Base-by-base conservation (phyloP, 2,113 vertebrate genomes). In the Brachirus orientalis region DNA sequence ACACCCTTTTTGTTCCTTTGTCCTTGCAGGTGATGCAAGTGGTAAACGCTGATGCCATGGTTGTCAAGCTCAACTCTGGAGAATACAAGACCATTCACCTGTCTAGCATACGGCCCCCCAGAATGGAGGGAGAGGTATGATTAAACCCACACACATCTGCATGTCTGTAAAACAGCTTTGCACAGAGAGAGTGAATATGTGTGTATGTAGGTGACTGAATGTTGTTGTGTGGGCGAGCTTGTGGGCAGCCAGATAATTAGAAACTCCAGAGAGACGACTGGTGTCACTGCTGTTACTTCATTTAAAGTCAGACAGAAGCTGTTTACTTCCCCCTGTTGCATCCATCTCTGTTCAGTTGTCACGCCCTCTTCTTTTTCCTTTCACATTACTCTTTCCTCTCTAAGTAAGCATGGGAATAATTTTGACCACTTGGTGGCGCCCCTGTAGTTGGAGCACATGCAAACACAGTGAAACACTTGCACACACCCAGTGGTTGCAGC, bases 31-130 rank as follows among this genome's bases (percentile, higher is more conserved):
- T 99, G 82, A 96, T 99, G 95, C 97, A 98, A 78, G 94, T 99
- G 65, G 87, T 98, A 28, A 98, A 99, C 4, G 97, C 97, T 0
- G 96, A 98, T 0, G 96, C 97, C 85, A 94, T 99, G 66, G 93
- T 98, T 60, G 95, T 97, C 80, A 99, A 99, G 84, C 84, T 98
- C 35, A 97, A 94, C 91, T 98, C 97, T 0, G 97, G 96, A 4
- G 96, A 98, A 83, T 92, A 93, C 83, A 99, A 98, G 87, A 98
- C 97, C 57, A 95, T 99, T 71, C 97, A 99, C 82, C 90, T 99
- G 52, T 97, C 96, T 69, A 98, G 97, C 84, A 98, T 99, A 67
- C 92, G 97, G 1, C 96, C 97, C 10, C 97, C 97, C 0, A 94
- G 96, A 77, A 94, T 95, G 54, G 97, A 99, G 41, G 96, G 95